Conservation (phyloP, 1,140 invertebrate species). For the Neodiprion lecontei region DNA sequence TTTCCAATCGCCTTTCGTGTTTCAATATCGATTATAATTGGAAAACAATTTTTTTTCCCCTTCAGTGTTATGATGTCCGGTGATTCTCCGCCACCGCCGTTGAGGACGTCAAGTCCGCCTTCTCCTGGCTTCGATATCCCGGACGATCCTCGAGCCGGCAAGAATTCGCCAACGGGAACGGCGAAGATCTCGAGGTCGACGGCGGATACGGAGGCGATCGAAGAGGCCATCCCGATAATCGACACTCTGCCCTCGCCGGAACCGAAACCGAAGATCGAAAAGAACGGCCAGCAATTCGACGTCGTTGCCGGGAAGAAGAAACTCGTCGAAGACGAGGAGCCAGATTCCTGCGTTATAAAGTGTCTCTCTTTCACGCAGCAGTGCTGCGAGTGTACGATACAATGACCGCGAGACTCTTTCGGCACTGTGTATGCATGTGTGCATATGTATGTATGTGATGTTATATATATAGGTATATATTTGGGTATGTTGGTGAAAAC, state of each 20-base stretch:
- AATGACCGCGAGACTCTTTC: slow-evolving; percentile 34
- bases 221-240: slow-evolving; percentile 44
- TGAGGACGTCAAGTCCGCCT: slow-evolving; percentile 39
- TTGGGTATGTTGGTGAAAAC: background rate
- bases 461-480: slow-evolving; percentile 20
- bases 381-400: slow-evolving; percentile 58
- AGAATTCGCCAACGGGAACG: slow-evolving; percentile 36
- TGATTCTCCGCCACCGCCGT: slow-evolving; percentile 38
- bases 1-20: too few species aligned
- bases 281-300: slow-evolving; percentile 44
- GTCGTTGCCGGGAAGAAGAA: slow-evolving; percentile 34
- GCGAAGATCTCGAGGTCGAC: background rate
- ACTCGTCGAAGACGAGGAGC: slow-evolving; percentile 37
- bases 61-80: slow-evolving; percentile 53
- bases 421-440: slow-evolving; percentile 1
- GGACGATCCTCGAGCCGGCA: slow-evolving; percentile 44
- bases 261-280: slow-evolving; percentile 45
- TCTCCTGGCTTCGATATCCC: slow-evolving; percentile 44
- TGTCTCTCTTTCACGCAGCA: slow-evolving; percentile 57
- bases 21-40: too few species aligned
- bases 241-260: slow-evolving; percentile 43
- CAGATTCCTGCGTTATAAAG: slow-evolving; percentile 53
- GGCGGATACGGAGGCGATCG: slow-evolving; percentile 36
- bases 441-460: slow-evolving; percentile 23
- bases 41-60: slow-evolving; percentile 26